A percentile compares a stretch with the other conserved stretches of the same genome.
These are phyloP conservation scores for Schizothorax lantsangensis DNA, from an alignment of 2,797 vertebrate genomes.

Conservation along the genomic window DNA sequence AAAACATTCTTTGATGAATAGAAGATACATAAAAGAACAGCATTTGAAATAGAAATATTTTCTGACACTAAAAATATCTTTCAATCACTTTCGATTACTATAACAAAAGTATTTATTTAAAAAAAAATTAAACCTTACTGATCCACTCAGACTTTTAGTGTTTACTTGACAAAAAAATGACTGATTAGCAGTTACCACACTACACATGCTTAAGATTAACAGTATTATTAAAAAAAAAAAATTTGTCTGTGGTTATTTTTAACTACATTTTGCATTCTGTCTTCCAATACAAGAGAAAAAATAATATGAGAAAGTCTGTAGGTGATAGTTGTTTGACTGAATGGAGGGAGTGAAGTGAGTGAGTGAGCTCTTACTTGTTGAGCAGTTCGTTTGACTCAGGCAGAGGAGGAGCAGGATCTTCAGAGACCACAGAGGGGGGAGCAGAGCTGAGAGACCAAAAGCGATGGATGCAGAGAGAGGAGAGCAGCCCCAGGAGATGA, in stretches of 20 bases:
- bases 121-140: background rate
- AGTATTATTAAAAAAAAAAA: background rate
- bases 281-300: background rate
- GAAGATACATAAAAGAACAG: background rate
- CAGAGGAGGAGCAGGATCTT: constrained; percentile 88
- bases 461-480: constrained; percentile 30
- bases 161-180: background rate
- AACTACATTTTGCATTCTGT: background rate
- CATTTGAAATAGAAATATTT: background rate
- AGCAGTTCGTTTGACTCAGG: constrained; percentile 94
- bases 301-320: background rate
- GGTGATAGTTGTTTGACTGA: background rate
- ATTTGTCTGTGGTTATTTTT: background rate
- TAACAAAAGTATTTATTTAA: background rate
- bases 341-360: constrained; percentile 20
- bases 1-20: background rate
- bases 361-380: constrained; percentile 87
- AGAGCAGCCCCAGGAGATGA: constrained; percentile 39
- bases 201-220: background rate
- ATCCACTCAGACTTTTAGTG: background rate
- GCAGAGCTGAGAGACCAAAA: constrained; percentile 78
- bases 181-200: background rate
- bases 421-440: constrained; percentile 77
- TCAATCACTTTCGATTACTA: background rate
- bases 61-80: background rate